Evolutionary conservation across 92 coral and sea anemone genomes (phyloP), one percentile per base, ranked within the genome.

Genomic region (Siderastrea siderea): DNA sequence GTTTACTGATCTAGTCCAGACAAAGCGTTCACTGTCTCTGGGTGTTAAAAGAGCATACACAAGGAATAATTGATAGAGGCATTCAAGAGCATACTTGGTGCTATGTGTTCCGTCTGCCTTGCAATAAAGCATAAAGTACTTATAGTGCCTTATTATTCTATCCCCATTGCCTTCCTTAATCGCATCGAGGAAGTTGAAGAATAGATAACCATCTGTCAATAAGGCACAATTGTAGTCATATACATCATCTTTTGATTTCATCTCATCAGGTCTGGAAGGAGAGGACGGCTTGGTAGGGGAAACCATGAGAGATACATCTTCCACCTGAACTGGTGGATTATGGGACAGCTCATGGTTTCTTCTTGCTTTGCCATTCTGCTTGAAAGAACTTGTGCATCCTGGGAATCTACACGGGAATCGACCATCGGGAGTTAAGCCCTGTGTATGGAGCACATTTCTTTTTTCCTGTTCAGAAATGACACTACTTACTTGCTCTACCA

Each of bases 101-200:
- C 93, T 90, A 44, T 79, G 84, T 17, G 62, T 54, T 16, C 84
- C 84, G 75, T 89, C 92, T 68, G 92, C 90, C 15, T 80, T 83
- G 90, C 90, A 84, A 63, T 83, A 86, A 64, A 93, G 73, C 69
- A 90, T 43, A 14, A 90, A 79, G 90, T 90, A 87, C 87, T 90
- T 93, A 78, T 77, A 90, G 48, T 90, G 95, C 74, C 93, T 90
- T 87, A 93, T 93, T 55, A 90, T 80, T 50, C 93, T 51, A 6
- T 59, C 78, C 17, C 96, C 96, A 86, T 93, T 91, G 19, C 93
- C 96, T 71, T 93, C 93, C 52, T 63, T n/a, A 50, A 90, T 71
- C 16, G 93, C 96, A 90, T 93, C 93, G 52, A 93, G 86, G 71
- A 93, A 90, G 70, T 90, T 93, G 47, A 61, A 64, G 73, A 89